A percentile compares a stretch with the other conserved stretches of the same genome.
phyloP scores from a whole-genome alignment of 2,113 vertebrate species.

The Malurus alboscapulatus region DNA sequence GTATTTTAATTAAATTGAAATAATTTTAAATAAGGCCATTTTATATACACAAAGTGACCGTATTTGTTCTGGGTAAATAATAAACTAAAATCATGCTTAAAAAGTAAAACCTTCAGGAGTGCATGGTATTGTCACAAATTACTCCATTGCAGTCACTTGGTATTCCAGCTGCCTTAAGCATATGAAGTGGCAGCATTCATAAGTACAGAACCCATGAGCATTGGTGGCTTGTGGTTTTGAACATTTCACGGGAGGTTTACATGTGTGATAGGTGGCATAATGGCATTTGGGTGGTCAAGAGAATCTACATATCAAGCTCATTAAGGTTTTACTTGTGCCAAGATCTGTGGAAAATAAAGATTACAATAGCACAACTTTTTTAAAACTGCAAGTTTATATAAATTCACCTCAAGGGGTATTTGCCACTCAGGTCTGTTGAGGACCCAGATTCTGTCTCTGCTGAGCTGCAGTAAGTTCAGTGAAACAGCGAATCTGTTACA shows the following conservation, averaged over 20 bases:
- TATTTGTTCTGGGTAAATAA: background rate
- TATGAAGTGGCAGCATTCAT: background rate
- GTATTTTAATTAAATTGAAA: background rate
- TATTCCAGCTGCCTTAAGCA: background rate
- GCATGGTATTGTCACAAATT: background rate
- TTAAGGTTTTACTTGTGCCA: background rate
- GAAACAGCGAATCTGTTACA: background rate
- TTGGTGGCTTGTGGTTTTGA: background rate
- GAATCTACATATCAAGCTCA: background rate
- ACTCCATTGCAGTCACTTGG: background rate
- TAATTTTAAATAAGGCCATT: background rate
- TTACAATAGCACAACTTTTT: background rate
- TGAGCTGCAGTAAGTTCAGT: background rate
- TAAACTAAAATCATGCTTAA: background rate
- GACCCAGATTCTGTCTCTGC: background rate
- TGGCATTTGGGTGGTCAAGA: background rate
- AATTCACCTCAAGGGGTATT: background rate
- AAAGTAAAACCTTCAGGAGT: background rate
- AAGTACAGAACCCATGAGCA: background rate
- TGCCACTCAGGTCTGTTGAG: background rate
- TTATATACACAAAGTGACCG: background rate
- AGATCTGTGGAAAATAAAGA: background rate
- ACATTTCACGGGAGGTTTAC: background rate
- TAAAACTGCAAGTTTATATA: background rate
- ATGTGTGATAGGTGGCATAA: background rate